Evolutionary conservation across 2,113 vertebrate genomes (phyloP).

Genomic region (Fulica atra): DNA sequence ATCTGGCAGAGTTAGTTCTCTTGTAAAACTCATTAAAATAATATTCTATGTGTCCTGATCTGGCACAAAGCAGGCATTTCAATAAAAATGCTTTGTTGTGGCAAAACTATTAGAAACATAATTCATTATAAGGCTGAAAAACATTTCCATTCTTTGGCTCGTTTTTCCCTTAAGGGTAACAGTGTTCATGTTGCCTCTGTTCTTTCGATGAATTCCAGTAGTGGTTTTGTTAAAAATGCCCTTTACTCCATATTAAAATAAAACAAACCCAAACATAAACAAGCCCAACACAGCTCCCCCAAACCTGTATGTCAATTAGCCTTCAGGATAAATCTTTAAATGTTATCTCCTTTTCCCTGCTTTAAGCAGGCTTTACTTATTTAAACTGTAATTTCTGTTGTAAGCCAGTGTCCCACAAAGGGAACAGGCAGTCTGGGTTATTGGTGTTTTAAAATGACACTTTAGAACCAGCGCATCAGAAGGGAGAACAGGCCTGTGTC

Average conservation of each 20-base stretch:
- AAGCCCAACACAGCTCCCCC: neutral
- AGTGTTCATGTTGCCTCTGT: slow-evolving; percentile 73
- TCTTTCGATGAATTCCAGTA: slow-evolving; percentile 74
- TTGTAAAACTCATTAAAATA: slow-evolving; percentile 80
- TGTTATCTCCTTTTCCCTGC: neutral
- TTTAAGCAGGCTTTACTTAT: neutral
- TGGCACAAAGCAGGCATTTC: slow-evolving; percentile 75
- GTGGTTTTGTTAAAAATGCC: slow-evolving; percentile 73
- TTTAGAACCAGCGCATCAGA: neutral
- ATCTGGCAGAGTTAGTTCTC: slow-evolving; percentile 72
- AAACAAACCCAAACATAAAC: neutral
- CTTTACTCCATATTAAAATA: neutral
- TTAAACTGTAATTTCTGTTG: neutral
- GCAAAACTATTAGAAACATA: slow-evolving; percentile 81
- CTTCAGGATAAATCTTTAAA: slow-evolving; percentile 9
- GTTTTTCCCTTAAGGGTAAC: slow-evolving; percentile 76
- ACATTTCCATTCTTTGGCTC: slow-evolving; percentile 80
- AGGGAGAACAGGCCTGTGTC: neutral
- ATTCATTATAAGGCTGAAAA: slow-evolving; percentile 80
- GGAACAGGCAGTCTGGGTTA: neutral
- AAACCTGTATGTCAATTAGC: slow-evolving; percentile 8
- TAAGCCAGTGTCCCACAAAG: neutral
- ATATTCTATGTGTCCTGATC: slow-evolving; percentile 77
- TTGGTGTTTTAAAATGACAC: neutral
- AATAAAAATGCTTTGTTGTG: slow-evolving; percentile 85